These are phyloP conservation scores for human (Homo sapiens) DNA, from an alignment of 2,113 vertebrate genomes.

Conservation along the genomic window DNA sequence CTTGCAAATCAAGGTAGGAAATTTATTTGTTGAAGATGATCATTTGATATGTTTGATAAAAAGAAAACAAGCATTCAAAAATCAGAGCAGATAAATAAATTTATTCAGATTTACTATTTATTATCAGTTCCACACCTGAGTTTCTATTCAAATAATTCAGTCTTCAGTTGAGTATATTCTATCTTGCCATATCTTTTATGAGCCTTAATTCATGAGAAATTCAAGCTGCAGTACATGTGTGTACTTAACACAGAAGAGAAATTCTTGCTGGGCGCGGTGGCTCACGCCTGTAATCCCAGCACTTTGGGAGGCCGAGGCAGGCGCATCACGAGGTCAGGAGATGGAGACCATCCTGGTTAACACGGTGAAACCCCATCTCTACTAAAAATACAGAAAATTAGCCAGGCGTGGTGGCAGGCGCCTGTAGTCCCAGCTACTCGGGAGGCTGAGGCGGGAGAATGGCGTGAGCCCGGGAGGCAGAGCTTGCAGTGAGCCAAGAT, in stretches of 20 bases:
- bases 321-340: too few relatives aligned
- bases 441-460: too few relatives aligned
- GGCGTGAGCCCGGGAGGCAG: too few relatives aligned
- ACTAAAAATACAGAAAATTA: too few relatives aligned
- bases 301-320: too few relatives aligned
- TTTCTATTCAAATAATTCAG: slow-evolving; percentile 2
- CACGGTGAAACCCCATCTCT: too few relatives aligned
- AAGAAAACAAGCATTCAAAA: slow-evolving; percentile 16
- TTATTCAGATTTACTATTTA: not conserved
- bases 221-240: not conserved
- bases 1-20: not conserved
- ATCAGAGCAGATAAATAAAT: not conserved
- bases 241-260: not conserved
- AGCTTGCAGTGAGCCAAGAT: too few relatives aligned
- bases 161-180: not conserved
- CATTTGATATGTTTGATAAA: not conserved
- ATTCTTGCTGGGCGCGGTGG: not conserved
- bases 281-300: too few relatives aligned
- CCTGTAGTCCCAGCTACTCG: too few relatives aligned
- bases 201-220: not conserved
- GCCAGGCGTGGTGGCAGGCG: accelerated
- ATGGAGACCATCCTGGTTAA: too few relatives aligned
- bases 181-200: not conserved
- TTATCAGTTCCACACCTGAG: not conserved
- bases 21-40: not conserved